Base-by-base conservation (phyloP, 2,797 vertebrate genomes). In the Agapornis canus region DNA sequence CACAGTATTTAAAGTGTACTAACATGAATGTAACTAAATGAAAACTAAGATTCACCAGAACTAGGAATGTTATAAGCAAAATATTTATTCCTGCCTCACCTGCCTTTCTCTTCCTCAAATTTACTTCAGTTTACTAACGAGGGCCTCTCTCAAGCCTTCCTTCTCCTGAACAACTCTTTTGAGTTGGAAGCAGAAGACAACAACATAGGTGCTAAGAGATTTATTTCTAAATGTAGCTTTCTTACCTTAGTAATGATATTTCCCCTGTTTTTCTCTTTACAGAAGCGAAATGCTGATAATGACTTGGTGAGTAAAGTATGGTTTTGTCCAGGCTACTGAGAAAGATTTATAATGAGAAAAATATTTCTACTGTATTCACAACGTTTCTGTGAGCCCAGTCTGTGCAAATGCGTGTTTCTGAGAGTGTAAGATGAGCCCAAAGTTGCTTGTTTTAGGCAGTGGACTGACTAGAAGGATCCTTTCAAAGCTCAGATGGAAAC, bases 281-380 rank as follows among this genome's bases (percentile, higher is more conserved):
- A 98, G 98, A 98, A 97, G 49, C 95, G 89, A 93, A 96, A 85
- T 93, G 87, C 94, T 65, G 68, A 94, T 64, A 90, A 96, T 45
- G 95, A 90, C 76, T 88, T 95, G 93, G 97, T 98, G 86, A 98
- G 98, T 98, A 86, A 56, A 21, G 21, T 16, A 69, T 87, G 56
- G 2, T 63, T 93, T 94, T 81, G 4, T 75, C 31, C 0, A 0
- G 11, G 6, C 39, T 87, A 13, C 56, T 48, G 27, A 68, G 56
- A 57, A 54, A 42, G 48, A n/a, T 64, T 57, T 47, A 20, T 6
- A 82, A 18, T 19, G 47, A 82, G 18, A 59, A 47, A 43, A 85
- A 52, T 61, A 39, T 45, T 71, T 39, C 65, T 64, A 19, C 9
- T 26, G 26, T 71, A 31, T 61, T 89, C 22, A 54, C 29, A n/a